Base-by-base conservation (phyloP, 2,888 invertebrate genomes). In the Lithophane socia region DNA sequence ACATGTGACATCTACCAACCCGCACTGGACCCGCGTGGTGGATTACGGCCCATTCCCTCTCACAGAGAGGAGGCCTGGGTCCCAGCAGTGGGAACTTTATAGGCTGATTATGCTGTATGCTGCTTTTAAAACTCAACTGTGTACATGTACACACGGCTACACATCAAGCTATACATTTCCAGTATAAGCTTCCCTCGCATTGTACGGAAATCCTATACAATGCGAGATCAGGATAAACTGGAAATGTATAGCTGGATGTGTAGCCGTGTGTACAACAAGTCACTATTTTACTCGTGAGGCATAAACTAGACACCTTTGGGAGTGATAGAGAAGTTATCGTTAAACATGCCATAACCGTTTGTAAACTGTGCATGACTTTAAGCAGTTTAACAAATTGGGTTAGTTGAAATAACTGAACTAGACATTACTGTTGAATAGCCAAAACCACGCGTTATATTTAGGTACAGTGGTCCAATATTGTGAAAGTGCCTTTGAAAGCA, bases 351-450 rank as follows among this genome's bases (percentile, higher is more conserved):
- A 56, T 69, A 72, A 75, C 80, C 44, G 67, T 83, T 70, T 67
- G 60, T 75, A 84, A 69, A 56, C 66, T 69, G 61, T 60, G 69
- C 76, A 60, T 80, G 72, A 67, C 84, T 76, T 42, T 10, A 60
- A 70, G 75, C 54, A 60, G 42, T 84, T 64, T 56, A 52, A 60
- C 47, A 52, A 73, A 79, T 73, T 67, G 47, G 49, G 42, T 63
- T 65, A 77, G 49, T 77, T 67, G 58, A 60, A 16, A 60, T 72
- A n/a, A 54, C 10, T 60, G 44, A 67, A 54, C 18, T 71, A 47
- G 47, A 64, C 21, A 24, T 64, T 63, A 21, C 24, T 61, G 9
- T 64, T 49, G n/a, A 18, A 24, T 70, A 42, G 13, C 21, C 12
- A 54, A 67, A 52, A 61, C 44, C 10, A 12, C 13, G 18, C 16